Evolutionary conservation across 2,797 vertebrate species (phyloP), one percentile per base, ranked within the genome.

Genomic region (Todus mexicanus): DNA sequence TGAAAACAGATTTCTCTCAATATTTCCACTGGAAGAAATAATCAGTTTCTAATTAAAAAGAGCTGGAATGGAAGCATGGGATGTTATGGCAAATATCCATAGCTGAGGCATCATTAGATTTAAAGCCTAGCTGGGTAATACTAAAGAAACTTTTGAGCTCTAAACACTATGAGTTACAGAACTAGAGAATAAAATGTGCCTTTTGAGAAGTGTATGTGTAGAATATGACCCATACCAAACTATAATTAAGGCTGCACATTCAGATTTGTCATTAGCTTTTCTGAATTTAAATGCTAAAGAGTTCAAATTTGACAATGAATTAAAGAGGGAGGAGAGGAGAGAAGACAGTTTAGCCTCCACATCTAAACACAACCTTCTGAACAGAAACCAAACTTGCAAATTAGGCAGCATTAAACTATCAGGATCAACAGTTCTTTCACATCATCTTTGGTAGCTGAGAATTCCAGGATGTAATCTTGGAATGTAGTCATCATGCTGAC

Each of bases 1-100:
- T 61, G 81, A 74, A 71, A 89, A 90, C 57, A 94, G 65, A 79
- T 71, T 93, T 89, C 42, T 92, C 42, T 80, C 66, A 72, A 54
- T 69, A 80, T 48, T 25, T 83, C 42, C 64, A 50, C 38, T 77
- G 38, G 50, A 92, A 92, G 68, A 90, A 94, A 87, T 87, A 89
- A 95, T 85, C 78, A 0, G 0, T 71, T 95, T 90, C 48, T 89
- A 90, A 90, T 93, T 87, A 87, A 93, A 87, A 92, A 71, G 53
- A 87, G 15, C 45, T 85, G 69, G 31, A 80, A 48, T 63, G 27
- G 11, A 84, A 80, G 18, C 40, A 21, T 76, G 18, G 43, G 42
- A 69, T 80, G 27, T 51, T 65, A 56, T 22, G 35, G 61, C 23
- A 93, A 87, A 80, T 89, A 80, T 31, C 35, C 9, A 63, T 72